phyloP scores from a whole-genome alignment of 2,888 invertebrate species.

The Lasioglossum marginatum region DNA sequence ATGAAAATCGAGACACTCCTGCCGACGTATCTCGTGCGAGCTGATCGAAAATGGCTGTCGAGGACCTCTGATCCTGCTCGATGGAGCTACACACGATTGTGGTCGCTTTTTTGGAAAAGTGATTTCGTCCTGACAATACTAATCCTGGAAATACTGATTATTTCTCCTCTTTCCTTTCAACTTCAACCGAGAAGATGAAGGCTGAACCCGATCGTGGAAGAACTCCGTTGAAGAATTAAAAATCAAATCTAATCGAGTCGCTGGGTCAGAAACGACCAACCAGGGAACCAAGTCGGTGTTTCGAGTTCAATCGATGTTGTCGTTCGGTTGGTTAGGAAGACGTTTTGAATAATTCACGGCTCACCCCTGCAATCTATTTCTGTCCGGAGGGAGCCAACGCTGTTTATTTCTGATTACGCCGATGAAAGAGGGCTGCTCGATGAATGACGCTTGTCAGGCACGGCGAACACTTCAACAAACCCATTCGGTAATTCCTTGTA shows the following conservation, averaged over 20 bases:
- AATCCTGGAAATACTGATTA: background rate
- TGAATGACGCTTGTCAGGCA: slow-evolving; percentile 57
- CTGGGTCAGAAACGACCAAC: slow-evolving; percentile 41
- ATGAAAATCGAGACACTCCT: slow-evolving; percentile 59
- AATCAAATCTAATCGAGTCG: background rate
- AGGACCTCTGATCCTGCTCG: background rate
- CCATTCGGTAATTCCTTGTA: background rate
- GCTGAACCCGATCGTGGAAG: background rate
- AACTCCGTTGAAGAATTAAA: background rate
- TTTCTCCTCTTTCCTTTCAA: background rate
- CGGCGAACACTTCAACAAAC: slow-evolving; percentile 31
- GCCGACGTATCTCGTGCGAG: slow-evolving; percentile 17
- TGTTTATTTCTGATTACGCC: slow-evolving; percentile 67
- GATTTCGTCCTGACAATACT: slow-evolving; percentile 14
- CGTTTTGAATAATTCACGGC: slow-evolving; percentile 66
- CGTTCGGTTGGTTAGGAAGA: slow-evolving; percentile 45
- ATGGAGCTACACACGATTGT: slow-evolving; percentile 7
- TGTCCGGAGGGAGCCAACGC: slow-evolving; percentile 28
- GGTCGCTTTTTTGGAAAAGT: background rate
- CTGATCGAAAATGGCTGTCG: slow-evolving; percentile 64
- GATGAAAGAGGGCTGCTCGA: slow-evolving; percentile 55
- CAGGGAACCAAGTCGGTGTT: slow-evolving; percentile 20
- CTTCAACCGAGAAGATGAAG: background rate
- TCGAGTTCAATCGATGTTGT: slow-evolving; percentile 64
- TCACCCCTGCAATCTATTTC: slow-evolving; percentile 43